A percentile compares a stretch with the other conserved stretches of the same genome.
These are phyloP conservation scores for Tetraneura akinire DNA, from an alignment of 1,140 invertebrate species.

Conservation along the genomic window DNA sequence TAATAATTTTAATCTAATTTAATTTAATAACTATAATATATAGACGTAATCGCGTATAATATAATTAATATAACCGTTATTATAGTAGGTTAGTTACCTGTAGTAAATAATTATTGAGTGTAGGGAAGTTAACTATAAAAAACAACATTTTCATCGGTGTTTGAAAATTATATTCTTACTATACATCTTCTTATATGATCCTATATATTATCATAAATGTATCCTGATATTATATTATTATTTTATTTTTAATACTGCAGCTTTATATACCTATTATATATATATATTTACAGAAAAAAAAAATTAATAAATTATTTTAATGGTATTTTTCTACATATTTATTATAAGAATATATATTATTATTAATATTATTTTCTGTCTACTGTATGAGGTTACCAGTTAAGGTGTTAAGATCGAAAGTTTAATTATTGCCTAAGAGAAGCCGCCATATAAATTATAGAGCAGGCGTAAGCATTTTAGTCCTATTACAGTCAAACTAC, in stretches of 20 bases:
- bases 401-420: slow-evolving; percentile 13
- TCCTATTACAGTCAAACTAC: neutral
- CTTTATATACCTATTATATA: neutral
- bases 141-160: too few species aligned
- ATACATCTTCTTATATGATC: neutral
- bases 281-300: neutral
- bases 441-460: slow-evolving; percentile 38
- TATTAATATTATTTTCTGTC: slow-evolving; percentile 7
- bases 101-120: too few species aligned
- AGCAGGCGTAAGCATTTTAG: neutral
- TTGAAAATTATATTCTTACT: neutral
- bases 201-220: neutral
- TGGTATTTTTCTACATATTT: neutral
- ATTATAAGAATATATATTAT: neutral
- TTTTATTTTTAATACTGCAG: too few species aligned
- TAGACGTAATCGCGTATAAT: too few species aligned
- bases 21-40: too few species aligned
- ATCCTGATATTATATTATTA: too few species aligned
- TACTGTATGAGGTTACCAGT: neutral
- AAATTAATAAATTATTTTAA: neutral
- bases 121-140: too few species aligned
- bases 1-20: too few species aligned
- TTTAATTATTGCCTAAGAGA: slow-evolving; percentile 40
- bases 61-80: too few species aligned
- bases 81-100: too few species aligned